These are phyloP conservation scores for Brienomyrus longianalis DNA, from an alignment of 2,113 vertebrate species.

Conservation along the genomic window DNA sequence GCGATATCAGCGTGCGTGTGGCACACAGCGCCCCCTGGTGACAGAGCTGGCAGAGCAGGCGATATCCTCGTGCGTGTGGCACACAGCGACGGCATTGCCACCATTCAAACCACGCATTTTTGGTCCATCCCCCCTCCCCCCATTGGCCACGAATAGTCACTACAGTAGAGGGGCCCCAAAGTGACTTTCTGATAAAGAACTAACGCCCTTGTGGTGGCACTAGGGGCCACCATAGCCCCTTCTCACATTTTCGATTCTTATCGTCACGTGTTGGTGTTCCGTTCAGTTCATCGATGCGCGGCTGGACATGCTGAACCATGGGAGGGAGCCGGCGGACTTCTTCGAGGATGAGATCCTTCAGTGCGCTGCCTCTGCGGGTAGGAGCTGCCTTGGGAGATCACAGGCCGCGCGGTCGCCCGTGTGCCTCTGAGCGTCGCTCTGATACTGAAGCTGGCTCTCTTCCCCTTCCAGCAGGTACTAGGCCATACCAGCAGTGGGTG, in stretches of 20 bases:
- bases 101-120: background rate
- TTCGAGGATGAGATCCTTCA: slow-evolving; percentile 75
- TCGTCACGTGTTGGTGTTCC: background rate
- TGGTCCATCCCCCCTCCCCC: too few relatives aligned
- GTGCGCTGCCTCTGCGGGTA: slow-evolving; percentile 59
- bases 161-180: too few relatives aligned
- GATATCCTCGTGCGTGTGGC: background rate
- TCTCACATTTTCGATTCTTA: background rate
- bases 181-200: too few relatives aligned
- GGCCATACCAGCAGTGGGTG: slow-evolving; percentile 74
- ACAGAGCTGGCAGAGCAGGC: background rate
- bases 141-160: too few relatives aligned
- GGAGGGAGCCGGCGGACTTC: slow-evolving; percentile 67
- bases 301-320: slow-evolving; percentile 69
- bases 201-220: too few relatives aligned
- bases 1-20: background rate
- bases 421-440: background rate
- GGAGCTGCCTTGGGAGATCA: slow-evolving; percentile 17
- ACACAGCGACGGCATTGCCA: background rate
- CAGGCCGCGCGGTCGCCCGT: background rate
- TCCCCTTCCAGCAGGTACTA: slow-evolving; percentile 52
- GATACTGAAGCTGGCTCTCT: background rate
- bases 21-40: background rate
- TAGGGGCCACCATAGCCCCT: background rate
- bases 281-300: slow-evolving; percentile 76